These are phyloP conservation scores for Nomada goodeniana DNA, from an alignment of 2,888 invertebrate genomes.

Conservation along the genomic window DNA sequence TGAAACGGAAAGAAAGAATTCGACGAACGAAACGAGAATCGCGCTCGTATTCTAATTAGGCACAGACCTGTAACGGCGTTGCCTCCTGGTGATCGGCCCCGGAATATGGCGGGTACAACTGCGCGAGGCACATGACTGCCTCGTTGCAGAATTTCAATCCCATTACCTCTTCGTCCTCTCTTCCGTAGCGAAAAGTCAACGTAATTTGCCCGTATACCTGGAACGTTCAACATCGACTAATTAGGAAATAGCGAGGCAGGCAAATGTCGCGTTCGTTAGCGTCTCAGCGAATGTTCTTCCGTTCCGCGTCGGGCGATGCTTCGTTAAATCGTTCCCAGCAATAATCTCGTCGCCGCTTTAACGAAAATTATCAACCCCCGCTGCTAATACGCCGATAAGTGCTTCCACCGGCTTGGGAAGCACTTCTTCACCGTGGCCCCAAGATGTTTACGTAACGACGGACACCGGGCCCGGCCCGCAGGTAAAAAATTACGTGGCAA, in stretches of 20 bases:
- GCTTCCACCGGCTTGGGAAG: neutral
- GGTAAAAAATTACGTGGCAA: no score
- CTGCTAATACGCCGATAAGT: neutral
- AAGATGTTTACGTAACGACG: neutral
- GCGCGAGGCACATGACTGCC: constrained; percentile 96
- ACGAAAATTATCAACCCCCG: neutral
- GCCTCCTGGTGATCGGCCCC: constrained; percentile 85
- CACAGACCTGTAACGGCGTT: constrained; percentile 90
- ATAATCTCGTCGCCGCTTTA: constrained; percentile 7
- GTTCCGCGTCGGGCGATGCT: neutral
- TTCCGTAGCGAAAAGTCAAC: constrained; percentile 97
- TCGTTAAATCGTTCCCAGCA: constrained; percentile 7
- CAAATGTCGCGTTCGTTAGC: constrained; percentile 24
- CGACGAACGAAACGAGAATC: no score
- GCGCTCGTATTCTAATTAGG: constrained; percentile 56
- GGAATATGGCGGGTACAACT: constrained; percentile 90
- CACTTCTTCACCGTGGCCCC: neutral
- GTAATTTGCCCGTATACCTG: constrained; percentile 93
- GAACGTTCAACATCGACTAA: constrained; percentile 21
- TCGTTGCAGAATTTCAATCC: constrained; percentile 99
- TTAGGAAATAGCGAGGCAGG: constrained; percentile 16
- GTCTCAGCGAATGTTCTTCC: no score
- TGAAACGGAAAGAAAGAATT: neutral
- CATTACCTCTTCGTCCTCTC: constrained; percentile 99
- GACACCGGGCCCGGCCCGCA: neutral